Conservation (phyloP, 2,797 vertebrate genomes). For the Siniperca undulata region DNA sequence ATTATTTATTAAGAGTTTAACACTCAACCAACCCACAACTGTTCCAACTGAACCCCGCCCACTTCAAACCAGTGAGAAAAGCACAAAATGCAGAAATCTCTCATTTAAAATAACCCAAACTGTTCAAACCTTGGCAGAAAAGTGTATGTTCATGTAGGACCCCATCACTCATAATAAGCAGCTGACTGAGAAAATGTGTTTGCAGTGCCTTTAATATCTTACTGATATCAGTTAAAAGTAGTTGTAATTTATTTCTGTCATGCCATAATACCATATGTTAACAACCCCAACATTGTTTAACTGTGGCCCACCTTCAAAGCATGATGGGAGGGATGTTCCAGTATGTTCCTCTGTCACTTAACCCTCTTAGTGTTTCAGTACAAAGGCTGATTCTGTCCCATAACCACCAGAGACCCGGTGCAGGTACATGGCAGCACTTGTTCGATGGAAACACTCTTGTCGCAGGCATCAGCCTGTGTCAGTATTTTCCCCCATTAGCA, state of each 20-base stretch:
- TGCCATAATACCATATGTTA: background rate
- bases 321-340: conserved; percentile 2
- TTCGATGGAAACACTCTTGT: conserved; percentile 35
- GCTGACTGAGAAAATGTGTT: background rate
- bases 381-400: conserved; percentile 23
- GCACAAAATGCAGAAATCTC: background rate
- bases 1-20: background rate
- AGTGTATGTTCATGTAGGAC: background rate
- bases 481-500: conserved; percentile 55
- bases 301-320: background rate
- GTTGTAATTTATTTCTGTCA: background rate
- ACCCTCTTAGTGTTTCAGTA: background rate
- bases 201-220: background rate
- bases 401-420: conserved; percentile 23
- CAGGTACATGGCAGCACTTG: conserved; percentile 37
- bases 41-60: background rate
- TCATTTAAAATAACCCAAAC: background rate
- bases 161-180: background rate
- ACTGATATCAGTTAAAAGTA: background rate
- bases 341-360: conserved; percentile 7
- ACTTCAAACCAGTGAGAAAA: background rate
- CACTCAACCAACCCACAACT: no score
- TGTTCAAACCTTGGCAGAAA: background rate
- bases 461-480: conserved; percentile 54
- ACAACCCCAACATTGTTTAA: background rate